Evolutionary conservation across 1,140 invertebrate species (phyloP).

Genomic region (Chlorops oryzae): DNA sequence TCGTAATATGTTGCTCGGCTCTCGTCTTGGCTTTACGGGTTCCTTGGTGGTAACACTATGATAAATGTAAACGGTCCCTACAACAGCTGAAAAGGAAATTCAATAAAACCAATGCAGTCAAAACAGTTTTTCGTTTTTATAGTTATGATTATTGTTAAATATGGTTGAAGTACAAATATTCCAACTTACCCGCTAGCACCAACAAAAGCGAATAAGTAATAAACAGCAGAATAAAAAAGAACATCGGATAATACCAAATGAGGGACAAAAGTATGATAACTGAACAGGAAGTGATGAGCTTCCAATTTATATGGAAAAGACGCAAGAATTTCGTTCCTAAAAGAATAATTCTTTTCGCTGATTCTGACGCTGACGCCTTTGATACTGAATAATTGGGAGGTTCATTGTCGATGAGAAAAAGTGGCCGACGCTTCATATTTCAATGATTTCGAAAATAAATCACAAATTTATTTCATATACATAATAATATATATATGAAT

Average conservation of each 20-base stretch:
- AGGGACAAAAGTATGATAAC: constrained; percentile 39
- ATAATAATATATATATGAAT: too few relatives aligned
- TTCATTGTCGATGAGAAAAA: too few relatives aligned
- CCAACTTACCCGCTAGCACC: constrained; percentile 38
- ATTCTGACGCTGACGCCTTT: too few relatives aligned
- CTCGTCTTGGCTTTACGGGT: constrained; percentile 32
- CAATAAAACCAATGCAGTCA: background rate
- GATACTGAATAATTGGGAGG: too few relatives aligned
- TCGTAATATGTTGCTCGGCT: constrained; percentile 37
- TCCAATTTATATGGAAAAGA: constrained; percentile 43
- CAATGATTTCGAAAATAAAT: too few relatives aligned
- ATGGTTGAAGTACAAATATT: background rate
- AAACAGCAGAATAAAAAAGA: constrained; percentile 45
- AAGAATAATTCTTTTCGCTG: too few relatives aligned
- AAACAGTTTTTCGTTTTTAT: background rate
- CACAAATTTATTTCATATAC: too few relatives aligned
- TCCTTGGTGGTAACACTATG: constrained; percentile 44
- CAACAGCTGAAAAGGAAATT: constrained; percentile 30
- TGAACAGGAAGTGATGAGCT: constrained; percentile 37
- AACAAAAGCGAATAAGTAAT: constrained; percentile 40
- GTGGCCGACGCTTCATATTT: too few relatives aligned
- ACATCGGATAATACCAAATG: constrained; percentile 46
- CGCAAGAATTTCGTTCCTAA: too few relatives aligned
- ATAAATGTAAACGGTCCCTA: constrained; percentile 41
- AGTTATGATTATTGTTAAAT: background rate